Base-by-base conservation (phyloP, 2,888 invertebrate species). In the Physocephala rufipes region DNA sequence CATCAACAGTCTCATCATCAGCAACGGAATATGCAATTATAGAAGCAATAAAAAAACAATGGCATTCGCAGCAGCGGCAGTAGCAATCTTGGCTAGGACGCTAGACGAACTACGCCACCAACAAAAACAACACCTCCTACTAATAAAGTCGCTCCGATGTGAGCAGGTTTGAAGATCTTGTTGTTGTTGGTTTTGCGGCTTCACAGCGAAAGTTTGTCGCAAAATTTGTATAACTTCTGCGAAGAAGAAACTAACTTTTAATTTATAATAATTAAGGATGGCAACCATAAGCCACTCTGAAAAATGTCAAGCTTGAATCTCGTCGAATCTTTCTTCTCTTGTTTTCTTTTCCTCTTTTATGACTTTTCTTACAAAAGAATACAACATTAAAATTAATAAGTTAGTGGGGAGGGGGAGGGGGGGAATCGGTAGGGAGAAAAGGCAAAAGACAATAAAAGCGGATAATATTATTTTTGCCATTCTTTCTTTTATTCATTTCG, bases 201-300 rank as follows among this genome's bases (percentile, higher is more conserved):
- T 58, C 1, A 1, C n/a, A n/a, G 15, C 13, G 26, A 26, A 26
- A 28, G 58, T 2, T 24, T 13, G 28, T 28, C 58, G 16, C 58
- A 58, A 58, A 36, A 58, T 58, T 58, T 58, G 58, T 28, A 24
- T 9, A 28, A 58, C 58, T 58, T 58, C 28, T 28, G 2, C 13
- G 58, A 26, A 16, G 28, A 58, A 58, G 28, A 58, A 58, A 58
- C n/a, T n/a, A n/a, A n/a, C 28, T 58, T 58, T 58, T 58, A 58
- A 58, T 58, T 58, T 58, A 13, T 28, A 58, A 58, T 58, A 58
- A 58, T 58, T 58, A 58, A 58, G 24, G 58, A 49, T 19, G 49
- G 49, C 28, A 9, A 36, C 36, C 24, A 28, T 5, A 24, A 24
- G 3, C 21, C 15, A 28, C 1, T 26, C 15, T 13, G 21, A 13